Conservation (phyloP, 2,797 vertebrate genomes). For the Melanotaenia trifasciata region DNA sequence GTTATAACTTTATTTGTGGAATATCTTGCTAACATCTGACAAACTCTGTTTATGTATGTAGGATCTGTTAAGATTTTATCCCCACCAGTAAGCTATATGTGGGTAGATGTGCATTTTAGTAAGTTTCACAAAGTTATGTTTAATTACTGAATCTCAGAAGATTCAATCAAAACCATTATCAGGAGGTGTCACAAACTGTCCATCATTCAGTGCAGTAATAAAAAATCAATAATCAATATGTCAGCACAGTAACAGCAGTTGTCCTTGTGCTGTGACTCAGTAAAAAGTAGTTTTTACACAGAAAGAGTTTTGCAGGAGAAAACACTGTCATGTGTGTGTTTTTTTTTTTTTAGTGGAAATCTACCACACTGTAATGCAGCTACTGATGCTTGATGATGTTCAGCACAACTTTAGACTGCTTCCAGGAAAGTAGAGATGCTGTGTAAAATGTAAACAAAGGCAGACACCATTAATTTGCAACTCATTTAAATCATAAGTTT, state of each 20-base stretch:
- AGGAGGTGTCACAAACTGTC: not conserved
- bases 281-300: not conserved
- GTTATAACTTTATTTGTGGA: no score
- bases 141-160: not conserved
- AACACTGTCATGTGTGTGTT: not conserved
- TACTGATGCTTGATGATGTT: not conserved
- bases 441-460: not conserved
- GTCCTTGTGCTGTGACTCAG: not conserved
- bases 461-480: not conserved
- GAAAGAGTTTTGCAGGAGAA: not conserved
- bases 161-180: not conserved
- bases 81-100: not conserved
- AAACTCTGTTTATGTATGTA: not conserved
- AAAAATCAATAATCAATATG: not conserved
- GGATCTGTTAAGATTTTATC: not conserved
- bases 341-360: not conserved
- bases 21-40: not conserved
- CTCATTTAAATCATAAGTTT: not conserved
- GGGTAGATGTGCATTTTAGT: not conserved
- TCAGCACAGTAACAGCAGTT: not conserved
- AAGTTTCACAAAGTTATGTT: not conserved
- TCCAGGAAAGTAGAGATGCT: not conserved
- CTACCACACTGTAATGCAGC: not conserved
- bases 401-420: not conserved
- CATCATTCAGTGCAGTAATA: not conserved